Base-by-base conservation (phyloP, 2,797 vertebrate species). In the Gambusia yucatana region DNA sequence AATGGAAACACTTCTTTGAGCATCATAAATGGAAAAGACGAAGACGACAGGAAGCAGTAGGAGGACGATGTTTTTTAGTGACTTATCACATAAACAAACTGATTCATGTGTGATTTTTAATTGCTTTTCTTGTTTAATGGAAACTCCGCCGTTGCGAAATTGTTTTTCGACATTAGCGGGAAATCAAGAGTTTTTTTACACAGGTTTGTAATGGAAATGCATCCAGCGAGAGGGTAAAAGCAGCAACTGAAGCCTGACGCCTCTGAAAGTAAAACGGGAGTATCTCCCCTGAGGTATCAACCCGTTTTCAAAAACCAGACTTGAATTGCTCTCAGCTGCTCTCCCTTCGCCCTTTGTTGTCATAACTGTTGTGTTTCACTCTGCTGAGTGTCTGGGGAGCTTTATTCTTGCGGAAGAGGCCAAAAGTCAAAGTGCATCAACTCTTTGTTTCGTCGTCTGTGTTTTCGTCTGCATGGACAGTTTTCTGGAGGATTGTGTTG, bases 401-500 rank as follows among this genome's bases (percentile, higher is more conserved):
- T 30, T 8, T 17, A 61, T 39, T 65, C 33, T 65, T 36, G 61
- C 16, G 0, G 17, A 39, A 39, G 13, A 36, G 17, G 7, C 17
- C 61, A 65, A 39, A 65, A 30, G 30, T 33, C 41, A 41, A 81
- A 70, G 52, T 20, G 61, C 44, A 69, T 69, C 28, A 9, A 0
- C 5, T 78, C n/a, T 28, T 52, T 77, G 52, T 75, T 11, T 61
- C 1, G 20, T 59, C 6, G 43, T 70, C 6, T 55, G 52, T 77
- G 61, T 65, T 65, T 44, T 61, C 0, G 10, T 77, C 43, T 72
- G 28, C 46, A 52, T 43, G 25, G 39, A n/a, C 61, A 13, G 13
- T 73, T 3, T 22, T 61, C 52, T 67, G 67, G 10, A 72, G 69
- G 57, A 71, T 75, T 39, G 33, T 39, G 72, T 48, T 69, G 48